Evolutionary conservation across 2,888 invertebrate genomes (phyloP), one percentile per base, ranked within the genome.

Genomic region (Tetragonula carbonaria): DNA sequence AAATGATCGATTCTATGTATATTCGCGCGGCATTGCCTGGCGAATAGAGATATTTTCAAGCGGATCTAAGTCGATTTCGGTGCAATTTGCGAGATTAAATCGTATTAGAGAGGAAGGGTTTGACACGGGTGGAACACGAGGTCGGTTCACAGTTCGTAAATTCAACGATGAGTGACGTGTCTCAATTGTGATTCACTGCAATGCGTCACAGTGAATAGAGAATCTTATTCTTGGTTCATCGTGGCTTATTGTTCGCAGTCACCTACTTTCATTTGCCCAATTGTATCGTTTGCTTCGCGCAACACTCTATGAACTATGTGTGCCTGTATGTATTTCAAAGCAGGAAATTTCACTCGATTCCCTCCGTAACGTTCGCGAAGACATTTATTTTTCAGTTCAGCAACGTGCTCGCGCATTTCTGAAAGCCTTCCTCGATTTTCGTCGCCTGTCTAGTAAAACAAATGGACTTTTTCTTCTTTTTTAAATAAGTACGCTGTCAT

Each of bases 181-280:
- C 79, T 82, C 74, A 62, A 78, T 84, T 74, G 82, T 86, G 87
- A 88, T 88, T 89, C 87, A 87, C 86, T 84, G 86, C 89, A 87
- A 85, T 88, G 88, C 88, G 89, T 88, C 89, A 87, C 78, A 76
- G 51, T 78, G 80, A 86, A 79, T 73, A 82, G 82, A 80, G 82
- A 79, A 86, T 84, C 84, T 88, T 88, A 84, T 88, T 88, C 78
- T 80, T 79, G 80, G 78, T 77, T 74, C 82, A 78, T 84, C 84
- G 88, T 23, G 50, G 80, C 75, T 68, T 72, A 86, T 88, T 86
- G 84, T 86, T 82, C 76, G 57, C 67, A 80, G 62, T 87, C 83
- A 81, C 72, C 83, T 86, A 87, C 78, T 83, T 85, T 79, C 78
- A 80, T 85, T 75, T 68, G 76, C 71, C 72, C 84, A 72, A 84